These are phyloP conservation scores for Tychaedon coryphoeus DNA, from an alignment of 2,113 vertebrate species.

Conservation along the genomic window DNA sequence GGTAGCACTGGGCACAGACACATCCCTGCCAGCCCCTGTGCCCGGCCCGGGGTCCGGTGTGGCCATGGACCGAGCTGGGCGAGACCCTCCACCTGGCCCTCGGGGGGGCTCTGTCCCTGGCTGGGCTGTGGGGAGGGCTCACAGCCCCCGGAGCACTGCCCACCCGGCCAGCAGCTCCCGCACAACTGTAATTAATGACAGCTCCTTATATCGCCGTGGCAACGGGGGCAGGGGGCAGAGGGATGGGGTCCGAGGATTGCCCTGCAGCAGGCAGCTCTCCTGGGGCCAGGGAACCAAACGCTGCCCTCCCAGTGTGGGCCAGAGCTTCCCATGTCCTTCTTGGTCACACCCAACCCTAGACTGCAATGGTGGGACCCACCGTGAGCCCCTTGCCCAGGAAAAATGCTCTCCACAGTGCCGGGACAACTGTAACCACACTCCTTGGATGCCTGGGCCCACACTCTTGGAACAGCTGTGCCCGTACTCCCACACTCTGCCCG, in stretches of 20 bases:
- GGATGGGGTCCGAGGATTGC: neutral
- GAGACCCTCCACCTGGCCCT: too few relatives aligned
- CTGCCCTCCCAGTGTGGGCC: neutral
- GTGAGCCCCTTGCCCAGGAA: fast-evolving
- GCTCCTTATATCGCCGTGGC: neutral
- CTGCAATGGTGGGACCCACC: fast-evolving
- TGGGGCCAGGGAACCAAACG: fast-evolving
- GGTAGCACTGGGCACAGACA: neutral
- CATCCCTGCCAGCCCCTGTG: neutral
- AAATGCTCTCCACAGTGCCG: fast-evolving
- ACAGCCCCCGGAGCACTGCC: neutral
- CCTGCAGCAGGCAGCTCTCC: neutral
- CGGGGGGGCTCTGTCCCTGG: neutral
- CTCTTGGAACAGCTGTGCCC: neutral
- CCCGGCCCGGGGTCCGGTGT: fast-evolving
- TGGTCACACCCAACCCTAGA: too few relatives aligned
- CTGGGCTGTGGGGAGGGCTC: neutral
- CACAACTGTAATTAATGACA: neutral
- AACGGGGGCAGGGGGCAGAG: neutral
- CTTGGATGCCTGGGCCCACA: neutral
- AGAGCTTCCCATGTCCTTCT: neutral
- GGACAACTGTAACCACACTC: neutral
- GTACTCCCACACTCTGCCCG: fast-evolving
- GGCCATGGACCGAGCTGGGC: neutral
- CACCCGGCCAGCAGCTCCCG: neutral